Evolutionary conservation across 2,113 vertebrate genomes (phyloP).

Genomic region (Uria aalge): DNA sequence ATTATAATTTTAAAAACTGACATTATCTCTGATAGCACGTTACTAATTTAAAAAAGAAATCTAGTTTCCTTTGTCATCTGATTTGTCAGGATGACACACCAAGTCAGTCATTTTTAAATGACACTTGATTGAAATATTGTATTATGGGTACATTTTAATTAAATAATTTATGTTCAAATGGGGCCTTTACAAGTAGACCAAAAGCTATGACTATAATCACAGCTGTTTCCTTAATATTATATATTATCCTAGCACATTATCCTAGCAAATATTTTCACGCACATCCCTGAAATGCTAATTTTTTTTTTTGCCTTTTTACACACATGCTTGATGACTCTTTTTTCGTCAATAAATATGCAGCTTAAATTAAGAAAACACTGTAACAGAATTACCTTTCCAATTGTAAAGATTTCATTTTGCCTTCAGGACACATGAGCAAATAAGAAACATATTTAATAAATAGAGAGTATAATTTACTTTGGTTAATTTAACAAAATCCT

Average conservation of each 20-base stretch:
- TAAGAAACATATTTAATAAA: constrained; percentile 1
- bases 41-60: neutral
- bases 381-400: neutral
- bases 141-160: neutral
- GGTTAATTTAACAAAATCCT: constrained; percentile 6
- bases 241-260: neutral
- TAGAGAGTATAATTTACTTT: neutral
- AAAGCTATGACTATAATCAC: neutral
- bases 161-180: neutral
- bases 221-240: neutral
- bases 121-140: neutral
- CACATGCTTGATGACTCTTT: neutral
- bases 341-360: neutral
- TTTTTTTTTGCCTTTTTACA: neutral
- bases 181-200: neutral
- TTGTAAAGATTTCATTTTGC: neutral
- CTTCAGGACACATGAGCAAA: neutral
- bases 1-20: neutral
- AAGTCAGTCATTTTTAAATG: neutral
- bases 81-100: neutral
- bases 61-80: neutral
- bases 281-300: neutral
- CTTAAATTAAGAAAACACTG: neutral
- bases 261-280: neutral
- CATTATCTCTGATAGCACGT: neutral